Base-by-base conservation (phyloP, 2,888 invertebrate species). In the Hydrotaea cyrtoneurina region DNA sequence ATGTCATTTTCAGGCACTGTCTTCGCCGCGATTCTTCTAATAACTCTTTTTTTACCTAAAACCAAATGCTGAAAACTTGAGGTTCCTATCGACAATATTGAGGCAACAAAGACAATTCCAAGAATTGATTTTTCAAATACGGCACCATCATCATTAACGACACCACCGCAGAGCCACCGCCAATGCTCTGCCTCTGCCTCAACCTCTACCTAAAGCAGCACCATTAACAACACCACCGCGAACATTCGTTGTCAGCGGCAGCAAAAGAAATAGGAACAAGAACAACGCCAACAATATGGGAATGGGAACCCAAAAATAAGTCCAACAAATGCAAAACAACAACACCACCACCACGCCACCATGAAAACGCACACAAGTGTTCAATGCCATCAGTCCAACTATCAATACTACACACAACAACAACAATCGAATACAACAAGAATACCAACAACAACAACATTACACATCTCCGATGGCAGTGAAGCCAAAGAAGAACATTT, bases 91-190 rank as follows among this genome's bases (percentile, higher is more conserved):
- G 64, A 77, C 17, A 43, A 72, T n/a, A n/a, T n/a, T n/a, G n/a
- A 43, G 8, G 46, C 69, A 17, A 55, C 31, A 73, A 53, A 73
- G 55, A 78, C 62, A 83, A 78, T 83, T 83, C 85, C 39, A 31
- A 66, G 82, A 85, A 85, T 82, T 83, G 80, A 78, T 80, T 85
- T 75, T 72, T 83, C 72, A 85, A 85, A 82, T 85, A 59, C 80
- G 80, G 80, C 82, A 82, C 74, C 80, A 83, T 78, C 39, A 71
- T 72, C 59, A 85, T 78, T 69, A 77, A 82, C 50, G 73, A 66
- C 23, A 31, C 8, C 39, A 73, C 53, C 36, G 23, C 23, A 50
- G 17, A 46, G n/a, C 23, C 50, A 53, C 15, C 15, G 10, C n/a
- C 36, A 66, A 36, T 17, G 23, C 10, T 8, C 39, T 31, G n/a